Conservation (phyloP, 2,888 invertebrate genomes). For the Ferdinandea cuprea region DNA sequence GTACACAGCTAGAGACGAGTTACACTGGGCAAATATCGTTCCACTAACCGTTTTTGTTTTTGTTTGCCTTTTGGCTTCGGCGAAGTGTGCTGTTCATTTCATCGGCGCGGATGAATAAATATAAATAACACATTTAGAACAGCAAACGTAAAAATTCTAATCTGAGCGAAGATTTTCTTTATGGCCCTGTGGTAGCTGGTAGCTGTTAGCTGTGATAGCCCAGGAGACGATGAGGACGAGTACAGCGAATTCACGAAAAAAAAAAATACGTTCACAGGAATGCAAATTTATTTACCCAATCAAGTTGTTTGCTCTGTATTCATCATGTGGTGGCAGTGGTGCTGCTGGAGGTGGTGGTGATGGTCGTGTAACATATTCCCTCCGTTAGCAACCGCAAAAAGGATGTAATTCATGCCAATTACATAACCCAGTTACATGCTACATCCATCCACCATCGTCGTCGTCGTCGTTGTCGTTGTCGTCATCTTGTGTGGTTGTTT, state of each 20-base stretch:
- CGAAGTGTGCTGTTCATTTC: slow-evolving; percentile 53
- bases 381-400: slow-evolving; percentile 59
- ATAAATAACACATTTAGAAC: slow-evolving; percentile 57
- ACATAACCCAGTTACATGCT: slow-evolving; percentile 62
- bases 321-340: slow-evolving; percentile 42
- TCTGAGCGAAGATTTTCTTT: slow-evolving; percentile 54
- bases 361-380: slow-evolving; percentile 48
- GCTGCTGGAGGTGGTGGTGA: no score
- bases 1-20: background rate
- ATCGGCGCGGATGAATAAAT: slow-evolving; percentile 53
- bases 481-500: slow-evolving; percentile 38
- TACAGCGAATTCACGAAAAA: background rate
- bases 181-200: slow-evolving; percentile 40
- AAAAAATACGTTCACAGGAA: slow-evolving; percentile 28
- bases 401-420: slow-evolving; percentile 72
- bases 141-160: slow-evolving; percentile 53
- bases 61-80: slow-evolving; percentile 1
- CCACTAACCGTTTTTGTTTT: background rate
- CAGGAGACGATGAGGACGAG: slow-evolving; percentile 6
- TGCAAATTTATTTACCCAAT: slow-evolving; percentile 74
- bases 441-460: background rate
- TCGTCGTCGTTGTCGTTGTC: no score
- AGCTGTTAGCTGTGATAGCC: no score
- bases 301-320: slow-evolving; percentile 72
- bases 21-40: slow-evolving; percentile 22